Conservation (phyloP, 2,113 vertebrate species). For the Dryoscopus gambensis region DNA sequence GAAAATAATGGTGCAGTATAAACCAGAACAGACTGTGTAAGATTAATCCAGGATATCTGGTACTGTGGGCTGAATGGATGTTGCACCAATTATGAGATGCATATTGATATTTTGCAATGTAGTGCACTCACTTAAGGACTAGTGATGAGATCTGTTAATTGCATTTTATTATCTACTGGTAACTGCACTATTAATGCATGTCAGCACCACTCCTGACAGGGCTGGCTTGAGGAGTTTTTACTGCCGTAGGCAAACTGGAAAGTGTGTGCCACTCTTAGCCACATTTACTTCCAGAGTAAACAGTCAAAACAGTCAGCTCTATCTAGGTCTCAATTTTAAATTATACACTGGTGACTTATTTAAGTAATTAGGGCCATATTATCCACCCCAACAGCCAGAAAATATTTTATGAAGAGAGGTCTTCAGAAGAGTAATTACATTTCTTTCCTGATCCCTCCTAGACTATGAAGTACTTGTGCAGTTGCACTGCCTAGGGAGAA, state of each 20-base stretch:
- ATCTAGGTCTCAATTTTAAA: conserved; percentile 14
- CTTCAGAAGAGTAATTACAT: neutral
- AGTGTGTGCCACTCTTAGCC: neutral
- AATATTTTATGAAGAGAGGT: neutral
- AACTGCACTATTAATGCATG: conserved; percentile 35
- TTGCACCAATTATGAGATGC: neutral
- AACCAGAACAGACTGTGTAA: neutral
- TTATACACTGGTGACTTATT: neutral
- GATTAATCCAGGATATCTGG: neutral
- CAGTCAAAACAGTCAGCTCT: conserved; percentile 21
- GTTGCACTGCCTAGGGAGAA: neutral
- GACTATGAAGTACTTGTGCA: neutral
- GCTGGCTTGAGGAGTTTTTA: conserved; percentile 43
- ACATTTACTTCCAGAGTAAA: conserved; percentile 23
- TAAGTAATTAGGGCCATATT: neutral
- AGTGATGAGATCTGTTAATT: conserved; percentile 50
- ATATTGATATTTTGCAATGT: neutral
- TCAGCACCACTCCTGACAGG: conserved; percentile 47
- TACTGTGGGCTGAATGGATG: neutral
- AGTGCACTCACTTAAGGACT: conserved; percentile 4
- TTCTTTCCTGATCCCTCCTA: neutral
- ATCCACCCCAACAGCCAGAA: neutral
- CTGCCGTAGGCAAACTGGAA: conserved; percentile 49
- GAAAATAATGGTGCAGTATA: neutral
- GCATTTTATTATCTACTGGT: conserved; percentile 33